phyloP scores from a whole-genome alignment of 1,140 invertebrate species.

The Ceratosolen fusciceps region DNA sequence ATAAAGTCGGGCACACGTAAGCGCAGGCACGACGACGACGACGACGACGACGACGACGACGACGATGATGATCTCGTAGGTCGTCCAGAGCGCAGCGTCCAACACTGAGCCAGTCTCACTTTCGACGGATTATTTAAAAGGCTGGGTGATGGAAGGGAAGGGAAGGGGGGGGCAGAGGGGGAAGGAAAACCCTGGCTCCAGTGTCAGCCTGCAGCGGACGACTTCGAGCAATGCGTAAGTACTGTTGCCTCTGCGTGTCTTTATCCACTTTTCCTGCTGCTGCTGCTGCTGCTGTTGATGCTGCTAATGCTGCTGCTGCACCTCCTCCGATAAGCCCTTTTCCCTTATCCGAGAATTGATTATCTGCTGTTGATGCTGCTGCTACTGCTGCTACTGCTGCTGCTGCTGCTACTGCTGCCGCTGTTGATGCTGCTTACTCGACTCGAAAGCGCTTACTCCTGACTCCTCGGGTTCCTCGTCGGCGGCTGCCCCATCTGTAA shows the following conservation, averaged over 20 bases:
- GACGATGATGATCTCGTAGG: conserved; percentile 48
- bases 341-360: background rate
- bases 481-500: conserved; percentile 19
- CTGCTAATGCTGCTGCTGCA: background rate
- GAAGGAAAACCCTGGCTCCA: conserved; percentile 37
- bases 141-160: background rate
- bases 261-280: too few relatives aligned
- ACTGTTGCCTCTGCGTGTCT: background rate
- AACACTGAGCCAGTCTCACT: conserved; percentile 47
- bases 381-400: too few relatives aligned
- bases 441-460: too few relatives aligned
- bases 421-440: too few relatives aligned
- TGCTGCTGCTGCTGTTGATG: background rate
- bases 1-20: too few relatives aligned
- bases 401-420: too few relatives aligned
- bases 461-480: too few relatives aligned
- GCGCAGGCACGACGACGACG: too few relatives aligned
- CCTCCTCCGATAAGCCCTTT: background rate
- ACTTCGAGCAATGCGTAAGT: conserved; percentile 38
- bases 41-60: too few relatives aligned
- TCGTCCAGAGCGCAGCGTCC: conserved; percentile 50
- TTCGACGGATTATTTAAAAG: conserved; percentile 10
- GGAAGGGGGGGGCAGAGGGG: background rate
- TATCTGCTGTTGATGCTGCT: too few relatives aligned
- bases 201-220: conserved; percentile 49